phyloP scores from a whole-genome alignment of 2,797 vertebrate species.

The Meriones psammophilus region DNA sequence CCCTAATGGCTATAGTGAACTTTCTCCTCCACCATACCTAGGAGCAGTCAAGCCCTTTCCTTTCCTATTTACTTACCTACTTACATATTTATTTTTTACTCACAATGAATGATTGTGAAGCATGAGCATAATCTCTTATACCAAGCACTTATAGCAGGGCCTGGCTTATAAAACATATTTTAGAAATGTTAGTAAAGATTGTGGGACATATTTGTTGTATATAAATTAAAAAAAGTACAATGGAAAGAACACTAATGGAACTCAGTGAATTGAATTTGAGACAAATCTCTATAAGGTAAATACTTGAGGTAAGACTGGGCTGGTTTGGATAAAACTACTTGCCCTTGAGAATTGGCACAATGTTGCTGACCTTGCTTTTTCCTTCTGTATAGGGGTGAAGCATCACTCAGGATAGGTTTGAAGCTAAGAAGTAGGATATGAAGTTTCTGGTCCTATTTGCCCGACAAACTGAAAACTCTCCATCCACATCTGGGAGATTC shows the following conservation, averaged over 20 bases:
- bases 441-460: no score
- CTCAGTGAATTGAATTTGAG: conserved; percentile 5
- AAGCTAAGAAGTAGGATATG: neutral
- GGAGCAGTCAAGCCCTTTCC: neutral
- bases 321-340: neutral
- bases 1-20: neutral
- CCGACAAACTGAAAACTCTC: no score
- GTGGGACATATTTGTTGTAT: neutral
- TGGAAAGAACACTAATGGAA: neutral
- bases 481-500: fast-evolving
- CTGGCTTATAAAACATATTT: neutral
- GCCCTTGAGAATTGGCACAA: neutral
- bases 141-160: neutral
- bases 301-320: neutral
- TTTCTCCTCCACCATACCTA: neutral
- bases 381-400: neutral
- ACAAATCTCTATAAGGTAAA: neutral
- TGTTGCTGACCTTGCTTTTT: neutral
- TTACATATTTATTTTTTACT: neutral
- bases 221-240: neutral
- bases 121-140: neutral
- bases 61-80: neutral
- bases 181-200: neutral
- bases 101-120: neutral
- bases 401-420: neutral